Base-by-base conservation (phyloP, 2,113 vertebrate genomes). In the Pandion haliaetus region DNA sequence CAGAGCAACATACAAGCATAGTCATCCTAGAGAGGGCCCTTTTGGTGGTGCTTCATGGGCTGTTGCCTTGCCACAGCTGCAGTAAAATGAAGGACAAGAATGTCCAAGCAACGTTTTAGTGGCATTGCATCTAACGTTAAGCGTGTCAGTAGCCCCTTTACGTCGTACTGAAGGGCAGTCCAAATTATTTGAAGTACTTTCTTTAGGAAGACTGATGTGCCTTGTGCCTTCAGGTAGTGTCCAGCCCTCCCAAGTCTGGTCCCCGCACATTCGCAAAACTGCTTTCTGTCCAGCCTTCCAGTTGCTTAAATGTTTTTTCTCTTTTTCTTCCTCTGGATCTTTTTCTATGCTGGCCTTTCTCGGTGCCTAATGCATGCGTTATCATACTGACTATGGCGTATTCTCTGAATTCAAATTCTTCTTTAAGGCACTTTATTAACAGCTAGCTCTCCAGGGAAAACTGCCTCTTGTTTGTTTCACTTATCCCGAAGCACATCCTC, bases 301-400 rank as follows among this genome's bases (percentile, higher is more conserved):
- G 34, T 25, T 55, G 20, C n/a, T 67, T 86, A 42, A 66, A 55
- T 2, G 25, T 4, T 42, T 73, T 76, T 65, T 45, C 14, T 90
- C 8, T 23, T 77, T 91, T 92, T 73, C 25, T 88, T 80, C 38
- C 24, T 34, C 45, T 74, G 21, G n/a, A 50, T 81, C 32, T 52
- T 54, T 62, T 73, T 83, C n/a, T 74, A 1, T 73, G 20, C 28
- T 70, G 25, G 18, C 20, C 6, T 93, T 44, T 82, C 65, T 58
- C 3, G 1, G 28, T 89, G 54, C 40, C 44, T 70, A 50, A 72
- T 45, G 19, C 13, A 58, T 2, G 0, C 1, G 0, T 85, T 62
- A 32, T 50, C 25, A n/a, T 61, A 57, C 25, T 19, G 36, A 84
- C 55, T 69, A 23, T 34, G 34, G 23, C 40, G 44, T 65, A 58